Evolutionary conservation across 2,113 vertebrate genomes (phyloP), one percentile per base, ranked within the genome.

Genomic region (Uropsilus gracilis): DNA sequence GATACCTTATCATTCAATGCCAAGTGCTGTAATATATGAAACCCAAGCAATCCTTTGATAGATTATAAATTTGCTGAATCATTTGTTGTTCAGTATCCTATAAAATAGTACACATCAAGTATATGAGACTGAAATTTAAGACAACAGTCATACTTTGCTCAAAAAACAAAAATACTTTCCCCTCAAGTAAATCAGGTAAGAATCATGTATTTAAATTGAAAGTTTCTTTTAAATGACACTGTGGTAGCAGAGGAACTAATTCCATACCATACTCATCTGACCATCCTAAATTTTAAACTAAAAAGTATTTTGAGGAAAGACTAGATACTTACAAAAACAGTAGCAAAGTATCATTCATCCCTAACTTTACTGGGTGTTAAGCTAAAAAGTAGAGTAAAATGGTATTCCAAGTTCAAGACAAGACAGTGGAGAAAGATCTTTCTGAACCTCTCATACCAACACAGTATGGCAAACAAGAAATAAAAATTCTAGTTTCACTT

Each of bases 91-190:
- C 57, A 44, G 22, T 66, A 78, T 76, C 8, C 26, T 87, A 50
- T 50, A 94, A 76, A 81, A 86, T 3, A 81, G n/a, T 30, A 93
- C 76, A 68, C 14, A n/a, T 72, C 42, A 53, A 72, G 30, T 89
- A 76, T 8, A 34, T 10, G 83, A 75, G 37, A 93, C 8, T 73
- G 39, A 63, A 81, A 63, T 63, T 82, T 89, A 86, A 95, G 30
- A 37, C 20, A 86, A 63, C 10, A 69, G 37, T 89, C 59, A 91
- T 59, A 66, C 64, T 82, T 72, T 59, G 42, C n/a, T 71, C 22
- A 91, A 96, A 86, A 94, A 89, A 34, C 10, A 94, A 53, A 92
- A 81, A 57, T 46, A 55, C 53, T 72, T 55, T 18, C n/a, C 32
- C 81, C 44, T 42, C 61, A 89, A 57, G 5, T 42, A 86, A 64